These are phyloP conservation scores for Chloroceryle inda DNA, from an alignment of 2,797 vertebrate genomes.

Conservation along the genomic window DNA sequence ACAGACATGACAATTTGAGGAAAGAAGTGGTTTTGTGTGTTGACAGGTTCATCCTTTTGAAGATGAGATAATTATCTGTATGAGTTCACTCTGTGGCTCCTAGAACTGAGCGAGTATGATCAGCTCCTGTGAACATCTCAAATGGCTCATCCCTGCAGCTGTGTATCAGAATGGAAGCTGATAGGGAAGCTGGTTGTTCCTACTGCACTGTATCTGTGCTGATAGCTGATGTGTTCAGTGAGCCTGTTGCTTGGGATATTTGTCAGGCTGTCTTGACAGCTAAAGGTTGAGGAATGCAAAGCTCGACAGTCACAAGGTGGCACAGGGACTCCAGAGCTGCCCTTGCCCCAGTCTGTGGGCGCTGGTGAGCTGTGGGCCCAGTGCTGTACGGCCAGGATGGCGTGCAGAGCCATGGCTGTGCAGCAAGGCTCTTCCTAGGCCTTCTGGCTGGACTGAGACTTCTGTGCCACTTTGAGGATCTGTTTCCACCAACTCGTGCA, in stretches of 20 bases:
- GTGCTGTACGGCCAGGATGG: neutral
- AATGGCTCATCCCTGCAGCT: slow-evolving; percentile 17
- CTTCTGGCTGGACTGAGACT: neutral
- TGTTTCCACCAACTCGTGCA: neutral
- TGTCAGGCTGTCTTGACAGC: neutral
- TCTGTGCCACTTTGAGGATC: neutral
- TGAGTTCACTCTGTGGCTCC: slow-evolving; percentile 54
- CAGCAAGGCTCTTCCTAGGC: neutral
- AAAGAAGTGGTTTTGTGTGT: neutral
- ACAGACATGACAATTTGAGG: slow-evolving; percentile 33
- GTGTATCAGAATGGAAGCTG: neutral
- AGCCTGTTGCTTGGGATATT: slow-evolving; percentile 20
- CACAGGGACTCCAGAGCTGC: neutral
- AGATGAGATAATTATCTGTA: slow-evolving; percentile 61
- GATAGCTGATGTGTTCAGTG: slow-evolving; percentile 21
- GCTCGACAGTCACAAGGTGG: neutral
- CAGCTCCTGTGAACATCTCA: neutral
- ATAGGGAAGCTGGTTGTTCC: neutral
- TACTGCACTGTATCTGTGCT: neutral
- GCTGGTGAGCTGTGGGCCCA: neutral
- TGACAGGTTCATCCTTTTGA: slow-evolving; percentile 65
- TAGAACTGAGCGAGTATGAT: neutral
- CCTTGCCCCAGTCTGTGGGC: neutral
- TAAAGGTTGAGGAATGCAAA: neutral
- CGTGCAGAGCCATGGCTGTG: fast-evolving